Conservation (phyloP, 2,888 invertebrate species). For the Troides aeacus region DNA sequence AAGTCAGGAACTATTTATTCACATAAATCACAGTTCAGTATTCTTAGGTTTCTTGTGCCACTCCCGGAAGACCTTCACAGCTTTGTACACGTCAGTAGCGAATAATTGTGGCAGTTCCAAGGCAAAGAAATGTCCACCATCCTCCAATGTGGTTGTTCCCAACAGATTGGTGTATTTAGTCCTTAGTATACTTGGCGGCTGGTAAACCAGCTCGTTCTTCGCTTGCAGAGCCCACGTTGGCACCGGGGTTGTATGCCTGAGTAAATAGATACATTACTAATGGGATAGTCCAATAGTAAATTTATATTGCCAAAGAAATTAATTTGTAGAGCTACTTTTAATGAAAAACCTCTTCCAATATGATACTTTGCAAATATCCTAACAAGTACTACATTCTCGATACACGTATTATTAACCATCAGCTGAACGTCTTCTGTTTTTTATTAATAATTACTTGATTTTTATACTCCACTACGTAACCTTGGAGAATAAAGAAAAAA, state of each 20-base stretch:
- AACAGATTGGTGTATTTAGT: slow-evolving; percentile 82
- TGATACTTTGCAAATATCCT: no score
- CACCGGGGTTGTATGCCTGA: slow-evolving; percentile 69
- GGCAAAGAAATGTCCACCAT: slow-evolving; percentile 91
- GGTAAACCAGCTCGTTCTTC: slow-evolving; percentile 81
- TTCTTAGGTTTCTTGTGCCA: no score
- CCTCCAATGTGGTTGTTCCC: slow-evolving; percentile 78
- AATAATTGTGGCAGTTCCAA: slow-evolving; percentile 85
- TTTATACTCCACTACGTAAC: no score
- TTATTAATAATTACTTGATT: no score
- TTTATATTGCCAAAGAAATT: not conserved
- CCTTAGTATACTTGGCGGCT: slow-evolving; percentile 78
- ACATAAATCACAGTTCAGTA: no score
- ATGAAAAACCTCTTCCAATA: no score
- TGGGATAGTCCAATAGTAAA: not conserved
- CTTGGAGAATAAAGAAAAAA: no score
- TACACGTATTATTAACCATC: no score
- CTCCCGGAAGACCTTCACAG: slow-evolving; percentile 37
- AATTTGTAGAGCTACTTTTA: no score
- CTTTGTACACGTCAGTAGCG: slow-evolving; percentile 80
- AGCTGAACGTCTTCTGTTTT: no score
- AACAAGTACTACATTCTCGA: no score
- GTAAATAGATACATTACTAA: not conserved
- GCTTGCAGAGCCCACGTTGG: slow-evolving; percentile 86
- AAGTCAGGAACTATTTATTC: no score